phyloP scores from a whole-genome alignment of 2,113 vertebrate species.

The Brachyhypopomus occidentalis region DNA sequence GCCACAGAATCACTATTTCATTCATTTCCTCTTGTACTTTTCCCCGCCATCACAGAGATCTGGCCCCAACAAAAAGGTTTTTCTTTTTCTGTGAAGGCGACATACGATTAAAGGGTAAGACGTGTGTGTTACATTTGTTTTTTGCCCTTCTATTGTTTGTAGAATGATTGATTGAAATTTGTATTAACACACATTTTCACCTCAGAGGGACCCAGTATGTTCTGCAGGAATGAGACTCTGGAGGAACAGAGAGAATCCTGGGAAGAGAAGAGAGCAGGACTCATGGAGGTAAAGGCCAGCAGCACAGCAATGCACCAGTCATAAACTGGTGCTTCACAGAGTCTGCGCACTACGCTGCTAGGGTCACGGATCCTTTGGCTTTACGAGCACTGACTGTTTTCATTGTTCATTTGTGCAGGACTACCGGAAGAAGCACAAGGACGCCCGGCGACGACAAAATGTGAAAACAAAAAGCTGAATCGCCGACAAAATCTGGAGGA shows the following conservation, averaged over 20 bases:
- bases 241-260: constrained; percentile 78
- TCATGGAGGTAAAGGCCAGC: constrained; percentile 62
- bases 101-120: constrained; percentile 79
- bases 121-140: neutral
- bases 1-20: too few relatives aligned
- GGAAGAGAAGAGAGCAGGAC: constrained; percentile 75
- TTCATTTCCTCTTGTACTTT: neutral
- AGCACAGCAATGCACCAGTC: neutral
- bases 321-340: neutral
- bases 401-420: constrained; percentile 72
- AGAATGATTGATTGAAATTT: neutral
- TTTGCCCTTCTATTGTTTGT: neutral
- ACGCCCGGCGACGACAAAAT: constrained; percentile 81
- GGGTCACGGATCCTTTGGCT: neutral
- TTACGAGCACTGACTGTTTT: neutral
- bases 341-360: neutral
- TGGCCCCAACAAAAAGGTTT: constrained; percentile 60
- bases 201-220: constrained; percentile 79
- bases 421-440: constrained; percentile 88
- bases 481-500: neutral
- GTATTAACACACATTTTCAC: constrained; percentile 25
- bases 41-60: constrained; percentile 62
- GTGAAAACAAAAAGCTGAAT: constrained; percentile 63
- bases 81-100: constrained; percentile 88
- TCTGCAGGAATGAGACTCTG: constrained; percentile 74